Percentiles rank a stretch among this genome's conserved stretches.
phyloP scores from a whole-genome alignment of 2,888 invertebrate species.

The Trachelus stipa region DNA sequence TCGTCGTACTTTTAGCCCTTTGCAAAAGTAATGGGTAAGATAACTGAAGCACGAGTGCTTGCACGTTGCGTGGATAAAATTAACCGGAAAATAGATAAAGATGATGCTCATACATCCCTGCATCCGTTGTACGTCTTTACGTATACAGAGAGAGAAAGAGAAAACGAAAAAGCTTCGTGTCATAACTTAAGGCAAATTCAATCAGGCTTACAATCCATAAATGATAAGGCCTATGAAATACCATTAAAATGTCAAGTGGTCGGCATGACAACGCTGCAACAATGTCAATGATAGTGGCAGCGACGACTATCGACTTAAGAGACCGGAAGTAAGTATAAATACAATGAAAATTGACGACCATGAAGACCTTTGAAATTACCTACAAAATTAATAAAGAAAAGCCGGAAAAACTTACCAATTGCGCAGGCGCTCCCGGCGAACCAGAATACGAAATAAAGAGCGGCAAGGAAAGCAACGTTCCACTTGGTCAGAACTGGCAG shows the following conservation, averaged over 20 bases:
- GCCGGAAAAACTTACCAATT: constrained; percentile 41
- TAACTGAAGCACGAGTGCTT: not conserved
- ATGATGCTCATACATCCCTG: not conserved
- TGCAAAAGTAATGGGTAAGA: not conserved
- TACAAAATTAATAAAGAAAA: not conserved
- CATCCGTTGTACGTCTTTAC: not conserved
- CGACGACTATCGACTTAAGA: not conserved
- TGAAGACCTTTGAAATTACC: not conserved
- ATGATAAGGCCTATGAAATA: not conserved
- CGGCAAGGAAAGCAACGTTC: constrained; percentile 39
- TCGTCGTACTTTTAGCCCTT: not conserved
- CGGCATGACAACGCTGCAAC: not conserved
- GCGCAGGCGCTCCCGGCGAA: constrained; percentile 46
- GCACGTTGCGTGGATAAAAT: not conserved
- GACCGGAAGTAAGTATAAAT: not conserved
- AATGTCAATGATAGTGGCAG: not conserved
- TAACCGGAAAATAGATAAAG: not conserved
- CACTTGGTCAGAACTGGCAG: constrained; percentile 29
- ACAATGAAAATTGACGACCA: not conserved
- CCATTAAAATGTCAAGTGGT: not conserved
- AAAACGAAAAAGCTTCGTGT: too few species aligned
- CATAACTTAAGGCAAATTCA: not conserved
- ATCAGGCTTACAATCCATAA: not conserved
- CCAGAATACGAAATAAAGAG: constrained; percentile 37
- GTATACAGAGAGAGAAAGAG: not conserved